Evolutionary conservation across 1,140 invertebrate species (phyloP).

Genomic region (Conus betulinus): DNA sequence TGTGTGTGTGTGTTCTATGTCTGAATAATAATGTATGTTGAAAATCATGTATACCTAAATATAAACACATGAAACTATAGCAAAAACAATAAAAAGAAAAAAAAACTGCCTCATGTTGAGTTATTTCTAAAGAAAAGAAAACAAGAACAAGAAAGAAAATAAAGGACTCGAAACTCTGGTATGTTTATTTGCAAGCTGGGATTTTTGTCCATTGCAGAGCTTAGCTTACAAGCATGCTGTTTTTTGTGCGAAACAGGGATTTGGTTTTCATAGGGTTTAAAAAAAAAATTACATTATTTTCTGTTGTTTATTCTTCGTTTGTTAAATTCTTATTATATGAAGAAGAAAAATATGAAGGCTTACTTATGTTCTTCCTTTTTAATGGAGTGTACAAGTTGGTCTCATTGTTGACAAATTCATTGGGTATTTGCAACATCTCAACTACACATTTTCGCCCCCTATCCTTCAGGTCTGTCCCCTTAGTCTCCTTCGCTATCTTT

Average conservation of each 20-base stretch:
- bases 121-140: not conserved
- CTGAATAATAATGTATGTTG: not conserved
- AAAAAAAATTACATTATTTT: too few relatives aligned
- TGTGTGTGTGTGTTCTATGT: not conserved
- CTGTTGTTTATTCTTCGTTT: too few relatives aligned
- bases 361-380: too few relatives aligned
- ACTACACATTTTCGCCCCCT: not conserved
- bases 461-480: not conserved
- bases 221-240: not conserved
- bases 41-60: too few relatives aligned
- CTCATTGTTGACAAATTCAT: conserved; percentile 5
- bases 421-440: not conserved
- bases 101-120: not conserved
- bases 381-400: not conserved
- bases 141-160: not conserved
- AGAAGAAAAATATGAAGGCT: too few relatives aligned
- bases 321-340: too few relatives aligned
- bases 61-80: not conserved
- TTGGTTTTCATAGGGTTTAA: not conserved
- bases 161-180: not conserved
- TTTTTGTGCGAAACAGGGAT: not conserved
- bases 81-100: not conserved
- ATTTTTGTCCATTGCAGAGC: not conserved
- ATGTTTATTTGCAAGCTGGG: not conserved
- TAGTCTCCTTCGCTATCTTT: not conserved